Conservation (phyloP, 2,797 vertebrate genomes). For the Rhinophrynus dorsalis region DNA sequence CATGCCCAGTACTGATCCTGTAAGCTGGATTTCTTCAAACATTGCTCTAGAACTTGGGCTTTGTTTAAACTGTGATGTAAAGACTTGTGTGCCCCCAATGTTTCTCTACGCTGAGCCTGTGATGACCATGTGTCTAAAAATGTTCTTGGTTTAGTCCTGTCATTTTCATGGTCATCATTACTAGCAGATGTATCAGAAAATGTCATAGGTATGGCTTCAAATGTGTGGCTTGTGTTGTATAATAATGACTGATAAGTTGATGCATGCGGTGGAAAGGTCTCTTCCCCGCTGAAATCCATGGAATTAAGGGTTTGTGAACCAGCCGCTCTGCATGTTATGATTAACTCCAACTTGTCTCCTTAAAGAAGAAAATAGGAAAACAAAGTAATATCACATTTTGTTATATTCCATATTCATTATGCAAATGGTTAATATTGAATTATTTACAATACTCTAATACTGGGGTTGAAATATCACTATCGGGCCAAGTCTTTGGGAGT, state of each 20-base stretch:
- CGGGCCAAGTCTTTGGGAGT: no score
- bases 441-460: no score
- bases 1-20: conserved; percentile 86
- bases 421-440: no score
- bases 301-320: neutral
- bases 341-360: neutral
- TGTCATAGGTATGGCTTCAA: conserved; percentile 16
- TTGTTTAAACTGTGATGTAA: conserved; percentile 6
- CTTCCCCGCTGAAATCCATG: conserved; percentile 30
- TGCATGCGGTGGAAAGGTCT: neutral
- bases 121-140: conserved; percentile 37
- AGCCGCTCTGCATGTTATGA: neutral
- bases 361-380: neutral
- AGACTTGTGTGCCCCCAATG: neutral
- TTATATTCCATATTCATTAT: no score
- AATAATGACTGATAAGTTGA: conserved; percentile 35
- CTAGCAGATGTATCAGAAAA: conserved; percentile 55
- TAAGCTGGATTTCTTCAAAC: conserved; percentile 60
- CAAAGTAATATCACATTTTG: no score
- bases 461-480: no score
- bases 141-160: conserved; percentile 54
- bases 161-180: conserved; percentile 50
- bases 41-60: neutral
- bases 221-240: conserved; percentile 37
- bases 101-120: neutral